These are phyloP conservation scores for Coenonympha arcania DNA, from an alignment of 2,888 invertebrate genomes.

Conservation along the genomic window DNA sequence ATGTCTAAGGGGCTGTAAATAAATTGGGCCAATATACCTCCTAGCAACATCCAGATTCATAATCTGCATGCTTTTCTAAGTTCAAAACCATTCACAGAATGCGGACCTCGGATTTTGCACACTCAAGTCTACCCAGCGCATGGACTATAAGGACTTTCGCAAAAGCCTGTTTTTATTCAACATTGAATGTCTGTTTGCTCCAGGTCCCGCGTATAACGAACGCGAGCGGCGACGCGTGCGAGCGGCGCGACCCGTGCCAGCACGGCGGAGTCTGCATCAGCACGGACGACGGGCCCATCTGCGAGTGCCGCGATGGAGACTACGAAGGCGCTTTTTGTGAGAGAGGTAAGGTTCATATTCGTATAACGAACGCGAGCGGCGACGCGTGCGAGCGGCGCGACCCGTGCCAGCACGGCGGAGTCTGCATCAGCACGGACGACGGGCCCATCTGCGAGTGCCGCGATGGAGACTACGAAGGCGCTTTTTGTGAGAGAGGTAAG, in stretches of 20 bases:
- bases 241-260: conserved; percentile 92
- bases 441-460: conserved; percentile 97
- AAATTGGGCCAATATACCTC: too few relatives aligned
- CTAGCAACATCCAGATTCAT: too few relatives aligned
- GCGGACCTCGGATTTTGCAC: too few relatives aligned
- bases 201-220: conserved; percentile 77
- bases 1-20: too few relatives aligned
- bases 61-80: too few relatives aligned
- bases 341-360: conserved; percentile 80
- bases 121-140: too few relatives aligned
- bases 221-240: conserved; percentile 88
- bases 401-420: conserved; percentile 95
- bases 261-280: conserved; percentile 97
- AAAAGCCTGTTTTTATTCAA: too few relatives aligned
- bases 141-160: too few relatives aligned
- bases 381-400: conserved; percentile 91
- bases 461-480: conserved; percentile 93
- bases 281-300: conserved; percentile 94
- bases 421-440: conserved; percentile 95
- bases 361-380: conserved; percentile 81
- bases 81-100: too few relatives aligned
- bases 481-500: conserved; percentile 94
- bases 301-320: conserved; percentile 94
- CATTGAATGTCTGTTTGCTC: conserved; percentile 43
- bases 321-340: conserved; percentile 96